Evolutionary conservation across 2,888 invertebrate species (phyloP).

Genomic region (Drosophila neoperkinsi): DNA sequence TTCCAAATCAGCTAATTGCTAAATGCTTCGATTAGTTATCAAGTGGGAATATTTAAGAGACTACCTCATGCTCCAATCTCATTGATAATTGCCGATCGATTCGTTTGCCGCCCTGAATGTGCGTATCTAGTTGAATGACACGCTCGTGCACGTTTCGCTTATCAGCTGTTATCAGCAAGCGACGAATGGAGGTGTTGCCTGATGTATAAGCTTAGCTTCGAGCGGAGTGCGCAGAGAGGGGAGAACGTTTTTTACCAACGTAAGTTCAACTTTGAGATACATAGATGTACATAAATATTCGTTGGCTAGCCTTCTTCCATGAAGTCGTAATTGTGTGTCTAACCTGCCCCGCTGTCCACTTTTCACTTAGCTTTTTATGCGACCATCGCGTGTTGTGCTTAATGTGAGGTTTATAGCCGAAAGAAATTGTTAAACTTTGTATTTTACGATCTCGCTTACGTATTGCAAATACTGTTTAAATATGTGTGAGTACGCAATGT

Average conservation of each 20-base stretch:
- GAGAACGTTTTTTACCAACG: not conserved
- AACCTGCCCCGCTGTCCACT: constrained; percentile 7
- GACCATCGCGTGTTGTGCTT: constrained; percentile 41
- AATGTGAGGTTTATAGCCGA: constrained; percentile 34
- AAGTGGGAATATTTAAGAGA: not conserved
- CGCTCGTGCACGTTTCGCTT: constrained; percentile 18
- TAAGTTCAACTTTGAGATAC: not conserved
- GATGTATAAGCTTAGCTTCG: not conserved
- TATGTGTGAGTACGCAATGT: constrained; percentile 23
- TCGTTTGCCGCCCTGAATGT: constrained; percentile 1
- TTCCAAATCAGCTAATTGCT: constrained; percentile 4
- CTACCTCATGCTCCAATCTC: constrained; percentile 3
- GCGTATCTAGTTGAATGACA: constrained; percentile 10
- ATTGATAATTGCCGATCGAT: constrained; percentile 21
- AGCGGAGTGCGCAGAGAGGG: not conserved
- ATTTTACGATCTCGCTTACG: constrained; percentile 46
- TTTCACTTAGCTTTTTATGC: constrained; percentile 26
- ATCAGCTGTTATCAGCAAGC: constrained; percentile 27
- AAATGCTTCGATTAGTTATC: constrained; percentile 8
- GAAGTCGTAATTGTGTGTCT: constrained; percentile 50
- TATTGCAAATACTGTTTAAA: constrained; percentile 37
- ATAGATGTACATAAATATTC: not conserved
- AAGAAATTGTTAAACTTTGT: constrained; percentile 45
- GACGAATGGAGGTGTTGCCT: constrained; percentile 1
- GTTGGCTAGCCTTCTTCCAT: constrained; percentile 29